phyloP scores from a whole-genome alignment of 1,140 invertebrate genomes.

The Antheraea pernyi region DNA sequence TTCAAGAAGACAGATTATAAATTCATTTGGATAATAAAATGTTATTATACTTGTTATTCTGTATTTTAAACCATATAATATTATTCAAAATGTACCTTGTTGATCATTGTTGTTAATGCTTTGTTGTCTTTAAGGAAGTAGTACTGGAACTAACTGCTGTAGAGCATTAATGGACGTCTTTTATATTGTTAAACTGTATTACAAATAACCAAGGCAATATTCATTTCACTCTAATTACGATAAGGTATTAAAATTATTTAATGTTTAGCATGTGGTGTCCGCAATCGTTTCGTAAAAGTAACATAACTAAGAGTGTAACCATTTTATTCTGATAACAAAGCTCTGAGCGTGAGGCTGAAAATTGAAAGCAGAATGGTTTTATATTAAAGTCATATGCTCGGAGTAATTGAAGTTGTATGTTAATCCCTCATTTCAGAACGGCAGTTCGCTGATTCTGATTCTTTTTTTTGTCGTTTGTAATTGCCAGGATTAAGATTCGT shows the following conservation, averaged over 20 bases:
- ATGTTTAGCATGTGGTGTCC: background rate
- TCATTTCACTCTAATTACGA: background rate
- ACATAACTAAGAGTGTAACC: background rate
- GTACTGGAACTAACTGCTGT: background rate
- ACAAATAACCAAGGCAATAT: conserved; percentile 3
- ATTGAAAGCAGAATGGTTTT: too few relatives aligned
- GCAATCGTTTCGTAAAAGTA: background rate
- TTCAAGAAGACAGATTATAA: too few relatives aligned
- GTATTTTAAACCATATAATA: too few relatives aligned
- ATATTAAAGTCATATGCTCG: too few relatives aligned
- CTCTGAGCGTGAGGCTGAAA: background rate
- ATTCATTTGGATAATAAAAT: too few relatives aligned
- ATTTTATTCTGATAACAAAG: background rate
- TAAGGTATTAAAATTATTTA: conserved; percentile 4
- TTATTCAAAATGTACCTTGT: background rate
- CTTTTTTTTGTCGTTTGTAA: too few relatives aligned
- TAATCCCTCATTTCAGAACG: too few relatives aligned
- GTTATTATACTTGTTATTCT: too few relatives aligned
- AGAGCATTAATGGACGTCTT: background rate
- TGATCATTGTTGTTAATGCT: background rate
- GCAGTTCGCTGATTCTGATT: too few relatives aligned
- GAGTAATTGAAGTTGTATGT: too few relatives aligned
- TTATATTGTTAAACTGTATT: background rate
- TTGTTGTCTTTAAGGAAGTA: conserved; percentile 4
- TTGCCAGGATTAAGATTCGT: too few relatives aligned